A percentile compares a stretch with the other conserved stretches of the same genome.
phyloP scores from a whole-genome alignment of 2,797 vertebrate species.

The Karalla daura region DNA sequence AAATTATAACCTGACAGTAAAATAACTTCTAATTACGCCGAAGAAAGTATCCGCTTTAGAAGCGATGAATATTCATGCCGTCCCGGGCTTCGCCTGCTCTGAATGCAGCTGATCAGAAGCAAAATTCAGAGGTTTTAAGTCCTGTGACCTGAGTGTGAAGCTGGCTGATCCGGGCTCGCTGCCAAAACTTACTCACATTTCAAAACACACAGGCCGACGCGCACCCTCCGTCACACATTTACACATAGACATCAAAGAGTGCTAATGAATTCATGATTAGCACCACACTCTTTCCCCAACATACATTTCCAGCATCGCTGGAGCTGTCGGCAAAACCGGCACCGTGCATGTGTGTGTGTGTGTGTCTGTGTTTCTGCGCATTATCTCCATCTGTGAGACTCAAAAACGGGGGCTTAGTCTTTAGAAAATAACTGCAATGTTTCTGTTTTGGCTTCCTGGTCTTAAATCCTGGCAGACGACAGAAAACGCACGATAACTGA shows the following conservation, averaged over 20 bases:
- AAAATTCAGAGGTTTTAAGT: neutral
- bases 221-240: slow-evolving; percentile 27
- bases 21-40: slow-evolving; percentile 10
- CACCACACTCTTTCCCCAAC: slow-evolving; percentile 45
- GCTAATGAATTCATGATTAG: slow-evolving; percentile 76
- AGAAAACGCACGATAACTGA: slow-evolving; percentile 24
- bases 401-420: slow-evolving; percentile 4
- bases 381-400: slow-evolving; percentile 30
- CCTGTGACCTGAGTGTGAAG: slow-evolving; percentile 15
- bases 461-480: slow-evolving; percentile 36
- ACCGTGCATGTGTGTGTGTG: neutral
- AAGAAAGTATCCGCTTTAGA: neutral
- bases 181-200: slow-evolving; percentile 27
- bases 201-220: slow-evolving; percentile 13
- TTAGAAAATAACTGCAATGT: slow-evolving; percentile 63
- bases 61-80: neutral
- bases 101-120: slow-evolving; percentile 11
- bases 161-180: slow-evolving; percentile 12
- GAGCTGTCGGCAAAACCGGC: slow-evolving; percentile 55
- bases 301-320: slow-evolving; percentile 33
- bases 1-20: slow-evolving; percentile 6
- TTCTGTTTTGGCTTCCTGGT: slow-evolving; percentile 45
- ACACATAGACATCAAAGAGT: slow-evolving; percentile 64
- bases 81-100: slow-evolving; percentile 2
- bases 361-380: slow-evolving; percentile 18